Evolutionary conservation across 2,113 vertebrate species (phyloP), one percentile per base, ranked within the genome.

Genomic region (Catagonus wagneri): DNA sequence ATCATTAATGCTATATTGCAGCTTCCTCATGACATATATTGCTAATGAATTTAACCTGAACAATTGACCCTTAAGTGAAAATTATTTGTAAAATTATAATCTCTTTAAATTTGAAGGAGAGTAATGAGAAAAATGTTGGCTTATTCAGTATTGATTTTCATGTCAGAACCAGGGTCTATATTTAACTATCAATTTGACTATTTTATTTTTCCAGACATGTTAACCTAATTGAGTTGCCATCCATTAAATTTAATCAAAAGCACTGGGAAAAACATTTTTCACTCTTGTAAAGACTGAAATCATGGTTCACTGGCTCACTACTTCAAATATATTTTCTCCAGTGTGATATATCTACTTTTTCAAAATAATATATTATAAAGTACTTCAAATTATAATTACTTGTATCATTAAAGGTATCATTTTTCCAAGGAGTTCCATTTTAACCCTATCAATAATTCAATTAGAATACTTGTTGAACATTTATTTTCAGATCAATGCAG

Each of bases 201-300:
- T 79, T 93, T 96, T 85, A 78, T 88, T 97, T 96, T 95, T 89
- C 72, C 83, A 75, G 76, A 91, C 63, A 91, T 71, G 69, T 93
- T 96, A 94, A 91, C 39, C 66, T 96, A 97, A 94, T 91, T 91
- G 86, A 91, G 72, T 69, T 83, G n/a, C 72, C 23, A 93, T 91
- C 39, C 68, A 90, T 96, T 97, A 92, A 65, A 88, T 92, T 96
- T 96, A 95, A 86, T 97, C 71, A 95, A 93, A 95, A 93, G 23
- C 61, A 58, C 63, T 56, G 52, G 50, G 39, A 29, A 58, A 90
- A 69, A 75, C 34, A 93, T 93, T 89, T 89, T 96, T 93, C 66
- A 76, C 76, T 93, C 79, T 66, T 89, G 52, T 85, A 81, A 94
- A 93, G 68, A 79, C 29, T 93, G 52, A 86, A 93, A 92, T 58